These are phyloP conservation scores for Erinaceus europaeus DNA, from an alignment of 2,113 vertebrate species.

Conservation along the genomic window DNA sequence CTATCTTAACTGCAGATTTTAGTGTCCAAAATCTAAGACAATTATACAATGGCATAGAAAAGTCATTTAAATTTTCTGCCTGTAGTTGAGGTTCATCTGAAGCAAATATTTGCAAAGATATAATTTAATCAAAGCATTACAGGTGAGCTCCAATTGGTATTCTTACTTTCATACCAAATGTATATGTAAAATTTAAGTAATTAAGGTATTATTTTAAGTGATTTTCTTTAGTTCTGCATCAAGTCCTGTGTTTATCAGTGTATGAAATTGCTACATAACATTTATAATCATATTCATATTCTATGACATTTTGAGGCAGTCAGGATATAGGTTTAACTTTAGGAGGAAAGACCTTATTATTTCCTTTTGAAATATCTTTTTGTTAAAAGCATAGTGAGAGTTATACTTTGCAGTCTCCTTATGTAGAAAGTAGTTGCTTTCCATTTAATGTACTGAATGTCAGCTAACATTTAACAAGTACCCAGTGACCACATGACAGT, in stretches of 20 bases:
- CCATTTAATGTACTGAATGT: slow-evolving; percentile 33
- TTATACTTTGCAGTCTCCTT: not conserved
- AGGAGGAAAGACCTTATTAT: not conserved
- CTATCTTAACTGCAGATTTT: not conserved
- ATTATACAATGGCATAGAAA: not conserved
- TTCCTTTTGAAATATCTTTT: slow-evolving; percentile 7
- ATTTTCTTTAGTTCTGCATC: not conserved
- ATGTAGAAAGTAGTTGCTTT: slow-evolving; percentile 40
- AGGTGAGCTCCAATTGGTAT: not conserved
- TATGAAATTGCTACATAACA: not conserved
- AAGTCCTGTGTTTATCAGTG: not conserved
- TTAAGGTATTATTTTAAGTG: not conserved
- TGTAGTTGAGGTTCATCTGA: not conserved
- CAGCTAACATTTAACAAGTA: slow-evolving; percentile 45
- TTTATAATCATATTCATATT: not conserved
- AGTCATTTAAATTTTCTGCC: not conserved
- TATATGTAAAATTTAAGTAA: not conserved
- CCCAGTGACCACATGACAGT: not conserved
- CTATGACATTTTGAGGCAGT: not conserved
- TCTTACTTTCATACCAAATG: not conserved
- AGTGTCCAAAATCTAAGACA: not conserved
- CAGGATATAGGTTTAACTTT: not conserved
- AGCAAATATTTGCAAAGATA: not conserved
- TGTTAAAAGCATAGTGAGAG: not conserved
- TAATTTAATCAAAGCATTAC: not conserved